Evolutionary conservation across 2,888 invertebrate species (phyloP).

Genomic region (Ptychoptera albimana): DNA sequence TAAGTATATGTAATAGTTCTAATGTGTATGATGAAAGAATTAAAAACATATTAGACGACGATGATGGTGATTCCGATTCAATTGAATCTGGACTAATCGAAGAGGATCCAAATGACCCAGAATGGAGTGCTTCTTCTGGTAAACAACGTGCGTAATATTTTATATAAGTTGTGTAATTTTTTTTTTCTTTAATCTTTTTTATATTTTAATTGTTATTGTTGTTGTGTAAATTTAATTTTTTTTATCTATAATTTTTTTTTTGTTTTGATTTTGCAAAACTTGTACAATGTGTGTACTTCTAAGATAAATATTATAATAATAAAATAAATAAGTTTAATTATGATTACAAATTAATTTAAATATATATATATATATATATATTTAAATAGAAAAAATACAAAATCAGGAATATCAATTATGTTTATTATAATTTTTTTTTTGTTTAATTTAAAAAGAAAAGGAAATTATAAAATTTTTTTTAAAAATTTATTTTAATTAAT

Average conservation of each 20-base stretch:
- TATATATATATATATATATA: no score
- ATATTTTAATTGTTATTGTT: neutral
- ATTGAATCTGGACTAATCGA: constrained; percentile 42
- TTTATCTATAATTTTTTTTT: neutral
- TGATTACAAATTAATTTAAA: no score
- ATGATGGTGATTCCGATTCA: constrained; percentile 18
- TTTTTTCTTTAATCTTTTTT: constrained; percentile 1
- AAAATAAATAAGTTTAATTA: no score
- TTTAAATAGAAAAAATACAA: no score
- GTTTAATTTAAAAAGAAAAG: no score
- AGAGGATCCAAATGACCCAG: constrained; percentile 74
- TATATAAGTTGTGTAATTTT: neutral
- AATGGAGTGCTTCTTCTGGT: constrained; percentile 43
- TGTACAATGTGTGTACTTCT: no score
- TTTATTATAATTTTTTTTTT: no score
- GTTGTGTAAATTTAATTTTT: constrained; percentile 2
- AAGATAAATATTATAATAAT: no score
- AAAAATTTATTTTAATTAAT: no score
- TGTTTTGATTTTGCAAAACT: no score
- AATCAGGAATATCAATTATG: no score
- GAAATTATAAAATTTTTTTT: no score
- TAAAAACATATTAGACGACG: constrained; percentile 7
- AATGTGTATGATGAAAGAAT: constrained; percentile 14
- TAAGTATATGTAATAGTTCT: constrained; percentile 6
- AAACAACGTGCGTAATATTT: neutral